Base-by-base conservation (phyloP, 2,113 vertebrate genomes). In the Burhinus bistriatus region DNA sequence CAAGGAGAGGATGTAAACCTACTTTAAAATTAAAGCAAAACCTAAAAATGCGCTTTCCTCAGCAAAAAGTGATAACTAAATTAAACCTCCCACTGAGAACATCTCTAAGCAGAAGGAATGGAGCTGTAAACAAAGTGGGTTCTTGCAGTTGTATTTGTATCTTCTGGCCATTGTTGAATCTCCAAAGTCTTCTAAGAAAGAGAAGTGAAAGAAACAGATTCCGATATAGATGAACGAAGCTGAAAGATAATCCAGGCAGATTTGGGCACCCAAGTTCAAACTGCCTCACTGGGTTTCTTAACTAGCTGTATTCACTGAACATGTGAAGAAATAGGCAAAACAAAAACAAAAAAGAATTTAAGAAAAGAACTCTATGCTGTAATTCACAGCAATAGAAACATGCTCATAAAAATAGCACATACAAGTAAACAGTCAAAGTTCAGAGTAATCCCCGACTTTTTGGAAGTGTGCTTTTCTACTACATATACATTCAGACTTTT, bases 31-130 rank as follows among this genome's bases (percentile, higher is more conserved):
- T 77, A 90, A 95, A 95, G 59, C 8, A 95, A 83, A 93, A 87
- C 42, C 26, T 72, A n/a, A 94, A 85, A 95, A 90, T 70, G 25
- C 88, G 71, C 79, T 95, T 78, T 89, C 42, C 61, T 87, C 92
- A 84, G 96, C 90, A 96, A 87, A 93, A 97, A 76, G 23, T 38
- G 68, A 32, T 90, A 93, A 73, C 81, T 87, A 89, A 69, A 91
- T 87, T 91, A 96, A 94, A 76, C 38, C 30, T 95, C 93, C 82
- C 36, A 49, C 84, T 86, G 90, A 82, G 87, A 95, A 69, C 32
- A 62, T 16, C 40, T 89, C 26, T 64, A 47, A 84, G 72, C 38
- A 69, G 36, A 61, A 29, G 15, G 54, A 94, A 87, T 6, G 14
- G 7, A 79, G 52, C 61, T 87, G 73, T 72, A 96, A 95, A 80